Percentiles rank a stretch among this genome's conserved stretches.
These are phyloP conservation scores for Penaeus indicus DNA, from an alignment of 1,140 invertebrate species.

Conservation along the genomic window DNA sequence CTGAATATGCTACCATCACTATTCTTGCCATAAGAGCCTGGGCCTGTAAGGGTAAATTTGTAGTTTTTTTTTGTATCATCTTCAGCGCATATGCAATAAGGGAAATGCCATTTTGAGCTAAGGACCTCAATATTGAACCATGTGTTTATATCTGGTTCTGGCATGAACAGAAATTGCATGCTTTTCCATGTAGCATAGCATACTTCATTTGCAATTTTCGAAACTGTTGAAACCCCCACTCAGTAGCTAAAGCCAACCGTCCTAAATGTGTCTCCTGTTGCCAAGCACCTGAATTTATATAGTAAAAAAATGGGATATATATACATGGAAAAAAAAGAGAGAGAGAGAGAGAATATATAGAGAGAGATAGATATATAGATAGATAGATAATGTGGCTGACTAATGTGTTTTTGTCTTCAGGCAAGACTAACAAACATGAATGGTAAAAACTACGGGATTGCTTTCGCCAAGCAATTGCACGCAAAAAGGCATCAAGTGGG, in stretches of 20 bases:
- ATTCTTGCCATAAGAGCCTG: slow-evolving; percentile 23
- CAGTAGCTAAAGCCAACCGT: slow-evolving; percentile 18
- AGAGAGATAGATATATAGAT: too few relatives aligned
- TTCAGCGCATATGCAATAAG: neutral
- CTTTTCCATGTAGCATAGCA: neutral
- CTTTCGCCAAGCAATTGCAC: slow-evolving; percentile 37
- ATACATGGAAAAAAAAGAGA: too few relatives aligned
- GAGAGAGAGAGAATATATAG: too few relatives aligned
- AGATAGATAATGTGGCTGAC: too few relatives aligned
- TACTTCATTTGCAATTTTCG: neutral
- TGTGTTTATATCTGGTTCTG: slow-evolving; percentile 6
- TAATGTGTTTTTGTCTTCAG: slow-evolving; percentile 5
- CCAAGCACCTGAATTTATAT: neutral
- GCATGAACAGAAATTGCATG: slow-evolving; percentile 4
- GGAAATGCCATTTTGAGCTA: too few relatives aligned
- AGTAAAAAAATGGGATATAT: too few relatives aligned
- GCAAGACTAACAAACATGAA: neutral
- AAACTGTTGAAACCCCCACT: too few relatives aligned
- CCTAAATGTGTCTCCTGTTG: neutral
- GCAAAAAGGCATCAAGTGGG: slow-evolving; percentile 28
- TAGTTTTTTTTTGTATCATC: neutral
- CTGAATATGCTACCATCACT: slow-evolving; percentile 12
- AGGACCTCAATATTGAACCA: neutral
- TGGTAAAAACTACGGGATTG: slow-evolving; percentile 43
- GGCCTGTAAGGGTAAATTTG: slow-evolving; percentile 10